A percentile compares a stretch with the other conserved stretches of the same genome.
Conservation (phyloP, 2,888 invertebrate species). For the Carpatolechia fugitivella region DNA sequence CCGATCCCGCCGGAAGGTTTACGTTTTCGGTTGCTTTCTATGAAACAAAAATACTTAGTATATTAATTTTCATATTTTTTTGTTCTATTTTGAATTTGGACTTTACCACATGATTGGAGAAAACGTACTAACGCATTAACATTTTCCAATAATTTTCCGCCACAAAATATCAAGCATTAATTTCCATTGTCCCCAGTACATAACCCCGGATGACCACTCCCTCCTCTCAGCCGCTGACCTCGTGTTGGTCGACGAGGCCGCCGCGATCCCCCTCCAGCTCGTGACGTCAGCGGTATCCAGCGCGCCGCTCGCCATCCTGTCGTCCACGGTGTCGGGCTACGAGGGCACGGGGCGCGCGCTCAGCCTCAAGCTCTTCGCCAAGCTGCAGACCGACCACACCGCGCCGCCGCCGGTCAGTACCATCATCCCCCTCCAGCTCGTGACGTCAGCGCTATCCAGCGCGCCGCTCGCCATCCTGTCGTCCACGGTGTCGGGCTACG, state of each 20-base stretch:
- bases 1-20: too few species aligned
- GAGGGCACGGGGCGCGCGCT: constrained; percentile 98
- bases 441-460: constrained; percentile 91
- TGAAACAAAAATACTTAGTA: too few species aligned
- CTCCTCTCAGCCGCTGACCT: constrained; percentile 96
- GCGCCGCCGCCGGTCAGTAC: constrained; percentile 80
- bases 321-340: constrained; percentile 98
- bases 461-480: constrained; percentile 97
- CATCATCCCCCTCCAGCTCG: constrained; percentile 95
- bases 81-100: too few species aligned
- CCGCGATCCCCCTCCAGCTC: constrained; percentile 96
- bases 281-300: constrained; percentile 93
- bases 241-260: constrained; percentile 97
- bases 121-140: too few species aligned
- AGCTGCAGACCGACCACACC: constrained; percentile 83
- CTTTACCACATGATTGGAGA: too few species aligned
- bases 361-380: constrained; percentile 95
- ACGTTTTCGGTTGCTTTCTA: too few species aligned
- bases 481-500: constrained; percentile 98
- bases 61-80: too few species aligned
- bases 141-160: too few species aligned
- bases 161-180: too few species aligned
- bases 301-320: constrained; percentile 95
- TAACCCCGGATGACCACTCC: constrained; percentile 94
- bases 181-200: constrained; percentile 83